Conservation (phyloP, 1,140 invertebrate genomes). For the Drosophila funebris region DNA sequence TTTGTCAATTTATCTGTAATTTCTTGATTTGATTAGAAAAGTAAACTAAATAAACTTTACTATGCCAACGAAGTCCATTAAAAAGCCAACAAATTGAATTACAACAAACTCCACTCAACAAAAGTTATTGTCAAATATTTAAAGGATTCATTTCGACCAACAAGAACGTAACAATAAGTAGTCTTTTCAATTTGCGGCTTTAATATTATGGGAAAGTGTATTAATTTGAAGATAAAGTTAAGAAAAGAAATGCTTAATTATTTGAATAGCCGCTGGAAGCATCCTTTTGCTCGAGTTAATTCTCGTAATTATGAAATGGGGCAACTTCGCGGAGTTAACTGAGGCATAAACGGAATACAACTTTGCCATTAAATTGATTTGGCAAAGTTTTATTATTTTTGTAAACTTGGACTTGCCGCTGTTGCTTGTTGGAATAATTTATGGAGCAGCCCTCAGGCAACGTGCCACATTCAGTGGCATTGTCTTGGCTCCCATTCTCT, state of each 20-base stretch:
- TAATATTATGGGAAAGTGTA: neutral
- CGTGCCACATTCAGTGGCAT: conserved; percentile 28
- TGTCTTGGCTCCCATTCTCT: conserved; percentile 10
- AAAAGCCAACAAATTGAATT: neutral
- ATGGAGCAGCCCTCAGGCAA: conserved; percentile 22
- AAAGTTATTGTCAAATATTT: conserved; percentile 3
- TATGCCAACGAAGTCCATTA: neutral
- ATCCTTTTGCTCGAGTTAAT: conserved; percentile 16
- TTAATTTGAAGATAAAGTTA: conserved; percentile 2
- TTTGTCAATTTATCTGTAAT: neutral
- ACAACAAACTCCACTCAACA: neutral
- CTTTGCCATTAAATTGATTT: conserved; percentile 35
- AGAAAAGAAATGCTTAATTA: conserved; percentile 6
- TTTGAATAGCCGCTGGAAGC: conserved; percentile 8
- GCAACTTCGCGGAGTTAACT: conserved; percentile 7
- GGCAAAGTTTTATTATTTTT: conserved; percentile 25
- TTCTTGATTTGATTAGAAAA: neutral
- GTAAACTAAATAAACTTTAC: neutral
- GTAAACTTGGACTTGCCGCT: neutral
- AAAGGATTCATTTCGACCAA: neutral
- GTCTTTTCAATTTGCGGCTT: neutral
- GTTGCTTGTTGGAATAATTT: conserved; percentile 13
- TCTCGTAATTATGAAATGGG: conserved; percentile 16
- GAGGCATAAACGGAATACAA: conserved; percentile 20
- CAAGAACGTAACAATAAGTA: neutral